These are phyloP conservation scores for Lamprotornis superbus DNA, from an alignment of 2,113 vertebrate genomes.

Conservation along the genomic window DNA sequence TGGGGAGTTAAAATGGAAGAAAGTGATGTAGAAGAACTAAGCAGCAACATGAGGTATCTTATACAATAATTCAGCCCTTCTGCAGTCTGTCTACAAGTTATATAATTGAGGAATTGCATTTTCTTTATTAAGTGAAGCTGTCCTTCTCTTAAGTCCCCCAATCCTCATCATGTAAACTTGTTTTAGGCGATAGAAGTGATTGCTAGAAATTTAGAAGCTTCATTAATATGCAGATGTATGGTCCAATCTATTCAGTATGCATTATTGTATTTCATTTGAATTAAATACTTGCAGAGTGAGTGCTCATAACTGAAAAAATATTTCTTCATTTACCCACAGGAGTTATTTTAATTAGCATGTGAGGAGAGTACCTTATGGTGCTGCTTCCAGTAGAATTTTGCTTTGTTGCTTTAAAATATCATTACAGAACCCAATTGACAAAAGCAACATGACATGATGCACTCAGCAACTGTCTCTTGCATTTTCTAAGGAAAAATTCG, in stretches of 20 bases:
- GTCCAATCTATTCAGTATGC: constrained; percentile 35
- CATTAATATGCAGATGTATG: constrained; percentile 49
- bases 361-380: constrained; percentile 16
- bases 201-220: constrained; percentile 24
- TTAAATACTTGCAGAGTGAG: constrained; percentile 39
- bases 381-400: constrained; percentile 53
- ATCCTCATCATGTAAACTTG: background rate
- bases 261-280: constrained; percentile 61
- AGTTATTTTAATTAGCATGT: constrained; percentile 67
- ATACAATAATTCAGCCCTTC: background rate
- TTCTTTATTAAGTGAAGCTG: background rate
- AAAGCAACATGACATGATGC: constrained; percentile 23
- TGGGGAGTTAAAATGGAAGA: background rate
- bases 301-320: constrained; percentile 44
- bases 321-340: constrained; percentile 52
- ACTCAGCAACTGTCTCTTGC: background rate
- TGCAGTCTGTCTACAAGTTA: background rate
- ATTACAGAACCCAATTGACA: constrained; percentile 29
- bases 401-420: constrained; percentile 54
- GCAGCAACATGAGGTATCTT: background rate
- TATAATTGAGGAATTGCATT: constrained; percentile 14
- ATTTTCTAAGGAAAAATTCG: background rate
- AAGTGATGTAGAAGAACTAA: background rate
- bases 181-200: constrained; percentile 10
- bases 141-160: background rate